These are phyloP conservation scores for Diaphora mendica DNA, from an alignment of 2,888 invertebrate species.

Conservation along the genomic window DNA sequence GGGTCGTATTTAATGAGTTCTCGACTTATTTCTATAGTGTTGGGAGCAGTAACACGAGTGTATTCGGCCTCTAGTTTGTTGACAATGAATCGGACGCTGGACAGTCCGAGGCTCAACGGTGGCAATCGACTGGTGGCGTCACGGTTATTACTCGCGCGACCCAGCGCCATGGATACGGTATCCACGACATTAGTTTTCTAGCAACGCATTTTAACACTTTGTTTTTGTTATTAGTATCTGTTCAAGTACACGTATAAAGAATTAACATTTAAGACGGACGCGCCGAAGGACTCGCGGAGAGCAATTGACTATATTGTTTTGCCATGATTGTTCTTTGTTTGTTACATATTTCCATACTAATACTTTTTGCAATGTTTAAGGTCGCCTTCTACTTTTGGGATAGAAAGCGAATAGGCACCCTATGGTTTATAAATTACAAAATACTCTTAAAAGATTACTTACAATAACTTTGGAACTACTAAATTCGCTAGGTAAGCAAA, in stretches of 20 bases:
- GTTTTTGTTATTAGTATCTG: constrained; percentile 66
- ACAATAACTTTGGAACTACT: constrained; percentile 27
- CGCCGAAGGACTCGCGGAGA: constrained; percentile 59
- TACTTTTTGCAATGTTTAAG: constrained; percentile 40
- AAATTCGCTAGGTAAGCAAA: constrained; percentile 13
- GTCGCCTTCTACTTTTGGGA: constrained; percentile 44
- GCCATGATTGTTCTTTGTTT: constrained; percentile 53
- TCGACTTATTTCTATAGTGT: constrained; percentile 54
- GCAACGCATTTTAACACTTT: constrained; percentile 56
- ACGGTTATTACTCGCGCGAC: constrained; percentile 78
- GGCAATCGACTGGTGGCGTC: constrained; percentile 76
- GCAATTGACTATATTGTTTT: constrained; percentile 65
- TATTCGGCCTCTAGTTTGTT: constrained; percentile 78
- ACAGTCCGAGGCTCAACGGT: constrained; percentile 77
- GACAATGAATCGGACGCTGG: constrained; percentile 83
- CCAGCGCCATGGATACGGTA: constrained; percentile 81
- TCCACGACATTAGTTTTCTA: constrained; percentile 67
- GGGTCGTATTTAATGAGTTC: constrained; percentile 76
- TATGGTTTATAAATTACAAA: constrained; percentile 28
- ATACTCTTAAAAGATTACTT: constrained; percentile 36
- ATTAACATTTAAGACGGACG: constrained; percentile 63
- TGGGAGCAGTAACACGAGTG: constrained; percentile 67
- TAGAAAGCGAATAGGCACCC: constrained; percentile 49
- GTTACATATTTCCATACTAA: constrained; percentile 59
- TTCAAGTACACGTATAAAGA: constrained; percentile 67